phyloP scores from a whole-genome alignment of 2,888 invertebrate species.

The Cantharis flavilabris region DNA sequence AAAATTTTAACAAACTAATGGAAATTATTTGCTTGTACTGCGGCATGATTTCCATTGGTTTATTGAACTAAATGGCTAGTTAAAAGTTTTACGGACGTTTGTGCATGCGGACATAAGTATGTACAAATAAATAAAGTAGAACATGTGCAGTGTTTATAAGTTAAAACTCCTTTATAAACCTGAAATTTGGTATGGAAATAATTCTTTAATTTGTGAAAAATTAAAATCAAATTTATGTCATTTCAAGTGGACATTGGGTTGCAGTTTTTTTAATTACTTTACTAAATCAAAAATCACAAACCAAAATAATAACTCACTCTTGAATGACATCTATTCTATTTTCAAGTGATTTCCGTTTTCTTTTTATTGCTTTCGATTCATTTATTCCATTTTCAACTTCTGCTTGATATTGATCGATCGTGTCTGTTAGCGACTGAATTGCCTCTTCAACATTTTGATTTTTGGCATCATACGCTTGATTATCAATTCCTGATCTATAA shows the following conservation, averaged over 20 bases:
- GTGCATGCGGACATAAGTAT: too few relatives aligned
- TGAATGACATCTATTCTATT: neutral
- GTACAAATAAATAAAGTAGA: neutral
- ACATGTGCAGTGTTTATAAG: neutral
- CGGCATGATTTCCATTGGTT: too few relatives aligned
- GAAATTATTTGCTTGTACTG: too few relatives aligned
- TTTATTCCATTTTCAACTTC: constrained; percentile 54
- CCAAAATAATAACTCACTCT: neutral
- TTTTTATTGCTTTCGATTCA: constrained; percentile 40
- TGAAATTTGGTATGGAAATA: neutral
- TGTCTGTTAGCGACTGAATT: constrained; percentile 41
- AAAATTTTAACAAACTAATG: too few relatives aligned
- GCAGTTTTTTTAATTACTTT: neutral
- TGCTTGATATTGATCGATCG: constrained; percentile 49
- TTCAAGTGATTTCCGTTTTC: neutral
- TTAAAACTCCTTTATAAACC: neutral
- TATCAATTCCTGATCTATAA: constrained; percentile 36
- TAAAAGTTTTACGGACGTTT: too few relatives aligned
- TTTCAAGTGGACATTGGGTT: neutral
- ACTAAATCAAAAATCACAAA: neutral
- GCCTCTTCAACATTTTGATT: constrained; percentile 42
- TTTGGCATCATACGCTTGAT: constrained; percentile 39
- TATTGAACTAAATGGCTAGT: too few relatives aligned
- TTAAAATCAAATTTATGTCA: neutral
- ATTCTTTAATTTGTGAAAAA: neutral